Conservation (phyloP, 2,113 vertebrate species). For the Lampris megalopsis region DNA sequence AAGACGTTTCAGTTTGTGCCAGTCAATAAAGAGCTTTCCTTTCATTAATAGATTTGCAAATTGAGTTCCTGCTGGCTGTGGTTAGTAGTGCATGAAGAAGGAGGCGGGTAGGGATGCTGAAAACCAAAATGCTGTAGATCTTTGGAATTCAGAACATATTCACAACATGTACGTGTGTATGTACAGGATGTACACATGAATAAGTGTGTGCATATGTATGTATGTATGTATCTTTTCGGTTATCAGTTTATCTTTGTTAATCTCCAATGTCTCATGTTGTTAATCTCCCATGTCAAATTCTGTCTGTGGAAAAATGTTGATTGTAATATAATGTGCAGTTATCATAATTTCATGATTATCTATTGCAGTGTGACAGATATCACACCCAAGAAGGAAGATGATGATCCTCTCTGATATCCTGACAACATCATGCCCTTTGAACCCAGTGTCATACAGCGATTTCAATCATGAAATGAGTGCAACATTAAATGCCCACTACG, state of each 20-base stretch:
- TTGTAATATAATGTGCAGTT: too few species aligned
- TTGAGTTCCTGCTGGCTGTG: slow-evolving; percentile 52
- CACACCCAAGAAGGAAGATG: too few species aligned
- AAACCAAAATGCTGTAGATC: neutral
- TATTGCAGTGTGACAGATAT: too few species aligned
- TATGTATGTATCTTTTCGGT: too few species aligned
- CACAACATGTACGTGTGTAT: neutral
- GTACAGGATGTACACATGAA: slow-evolving; percentile 8
- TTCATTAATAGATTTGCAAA: slow-evolving; percentile 74
- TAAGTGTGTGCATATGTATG: neutral
- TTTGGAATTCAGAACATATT: slow-evolving; percentile 5
- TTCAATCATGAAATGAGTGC: neutral
- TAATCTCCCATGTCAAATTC: too few species aligned
- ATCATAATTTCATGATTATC: too few species aligned
- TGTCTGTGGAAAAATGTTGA: too few species aligned
- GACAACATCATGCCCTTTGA: neutral
- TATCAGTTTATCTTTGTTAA: too few species aligned
- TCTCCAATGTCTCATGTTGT: too few species aligned
- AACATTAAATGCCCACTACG: neutral
- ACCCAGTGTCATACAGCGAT: neutral
- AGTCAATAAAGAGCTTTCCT: slow-evolving; percentile 45
- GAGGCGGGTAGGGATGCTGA: slow-evolving; percentile 12
- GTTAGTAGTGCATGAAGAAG: slow-evolving; percentile 39
- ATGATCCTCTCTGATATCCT: too few species aligned
- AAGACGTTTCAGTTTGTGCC: slow-evolving; percentile 34